Base-by-base conservation (phyloP, 2,888 invertebrate species). In the Drosophila parthenogenetica region DNA sequence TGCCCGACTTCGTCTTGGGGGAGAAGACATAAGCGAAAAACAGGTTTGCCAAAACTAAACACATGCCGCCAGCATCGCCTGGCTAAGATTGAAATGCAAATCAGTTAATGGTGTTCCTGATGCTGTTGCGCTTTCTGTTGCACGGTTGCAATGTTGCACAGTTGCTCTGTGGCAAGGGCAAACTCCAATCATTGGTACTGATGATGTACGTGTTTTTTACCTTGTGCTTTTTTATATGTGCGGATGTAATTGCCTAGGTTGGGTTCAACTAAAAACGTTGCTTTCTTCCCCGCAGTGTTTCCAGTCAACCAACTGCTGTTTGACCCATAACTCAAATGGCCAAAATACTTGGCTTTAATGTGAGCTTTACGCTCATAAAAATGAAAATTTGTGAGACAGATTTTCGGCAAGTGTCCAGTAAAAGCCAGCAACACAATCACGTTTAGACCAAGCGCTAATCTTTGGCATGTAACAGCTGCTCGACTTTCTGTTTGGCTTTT, bases 341-440 rank as follows among this genome's bases (percentile, higher is more conserved):
- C 78, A 65, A 76, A 77, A 80, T 75, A 66, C 80, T 65, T 70
- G 62, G 79, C 70, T 81, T 73, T 76, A 81, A 81, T 78, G 79
- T 50, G 17, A 55, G 49, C 72, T 70, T 66, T 37, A 54, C 35
- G 62, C 73, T 76, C 76, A 79, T 82, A 86, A 86, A 86, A 79
- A 86, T 80, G 79, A 86, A 83, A 83, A 83, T 83, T 83, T 83
- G 83, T 83, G 86, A 81, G 73, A 86, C 80, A 76, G 72, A 78
- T 79, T 79, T 78, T 79, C 63, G 63, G 63, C 65, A 25, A 77
- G 35, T 35, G 35, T 35, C 35, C 35, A 60, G 35, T 29, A n/a
- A 42, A 40, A 25, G 35, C n/a, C 43, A 57, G 59, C 58, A 65
- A 40, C 35, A 63, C 46, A 73, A 51, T 45, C 64, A 32, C 55